Evolutionary conservation across 2,113 vertebrate genomes (phyloP), one percentile per base, ranked within the genome.

Genomic region (Rhineura floridana): DNA sequence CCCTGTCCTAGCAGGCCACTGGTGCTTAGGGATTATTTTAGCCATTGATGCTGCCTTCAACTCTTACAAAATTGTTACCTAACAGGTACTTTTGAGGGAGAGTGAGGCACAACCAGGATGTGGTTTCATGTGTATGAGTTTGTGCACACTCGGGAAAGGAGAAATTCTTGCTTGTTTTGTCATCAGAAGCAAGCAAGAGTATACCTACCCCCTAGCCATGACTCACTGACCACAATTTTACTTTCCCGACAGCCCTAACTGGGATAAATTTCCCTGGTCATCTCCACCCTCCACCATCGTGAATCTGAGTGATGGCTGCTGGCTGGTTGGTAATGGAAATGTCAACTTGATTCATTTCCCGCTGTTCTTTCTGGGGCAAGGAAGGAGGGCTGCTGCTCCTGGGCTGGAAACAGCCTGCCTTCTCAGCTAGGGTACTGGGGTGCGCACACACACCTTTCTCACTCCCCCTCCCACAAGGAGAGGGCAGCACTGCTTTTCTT

Each of bases 331-430:
- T 94, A 96, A 96, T 95, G 94, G 93, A 96, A 96, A 94, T n/a
- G 91, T 96, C 96, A 93, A 12, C 89, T 92, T 96, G 96, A 97
- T 95, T 96, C 95, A 95, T 94, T 91, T 90, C 36, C 90, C 92
- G 91, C 25, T 90, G 11, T 90, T 6, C 42, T 2, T 92, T 30
- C 15, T 21, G 46, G 30, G 0, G 28, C 9, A 19, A 4, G 73
- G 9, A 3, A 21, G 42, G 73, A 10, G 0, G 36, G 67, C 30
- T 15, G 12, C 36, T 39, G 70, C 17, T 15, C 19, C 70, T 25
- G 2, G n/a, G 4, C n/a, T 17, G 75, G 25, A 21, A 2, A 2
- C 9, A 13, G 30, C 28, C 67, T 69, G 6, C 3, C 28, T 69
- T n/a, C 67, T 69, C 67, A n/a, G n/a, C n/a, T n/a, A n/a, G n/a